Conservation (phyloP, 2,797 vertebrate species). For the Neomorphus geoffroyi region DNA sequence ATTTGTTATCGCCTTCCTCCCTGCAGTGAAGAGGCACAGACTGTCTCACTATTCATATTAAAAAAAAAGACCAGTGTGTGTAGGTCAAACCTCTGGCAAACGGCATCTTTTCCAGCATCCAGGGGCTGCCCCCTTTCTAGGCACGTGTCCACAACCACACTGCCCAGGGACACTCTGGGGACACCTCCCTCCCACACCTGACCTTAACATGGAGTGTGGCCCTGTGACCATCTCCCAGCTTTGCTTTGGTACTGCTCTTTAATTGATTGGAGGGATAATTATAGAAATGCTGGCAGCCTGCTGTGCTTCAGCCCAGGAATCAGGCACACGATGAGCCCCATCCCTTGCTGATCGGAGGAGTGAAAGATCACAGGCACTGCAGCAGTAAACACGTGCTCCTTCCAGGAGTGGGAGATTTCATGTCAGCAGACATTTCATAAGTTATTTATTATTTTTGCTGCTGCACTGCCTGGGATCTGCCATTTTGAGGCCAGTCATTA, state of each 20-base stretch:
- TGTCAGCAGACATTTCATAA: background rate
- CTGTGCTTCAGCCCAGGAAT: background rate
- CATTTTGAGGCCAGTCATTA: background rate
- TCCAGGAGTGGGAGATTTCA: background rate
- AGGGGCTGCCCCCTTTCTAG: background rate
- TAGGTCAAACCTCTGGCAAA: background rate
- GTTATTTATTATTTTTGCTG: conserved; percentile 13
- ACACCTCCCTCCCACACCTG: background rate
- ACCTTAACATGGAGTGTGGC: background rate
- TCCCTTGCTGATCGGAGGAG: background rate
- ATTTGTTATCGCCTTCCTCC: background rate
- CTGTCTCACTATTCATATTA: background rate
- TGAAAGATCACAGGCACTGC: background rate
- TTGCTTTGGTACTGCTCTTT: background rate
- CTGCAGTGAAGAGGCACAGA: background rate
- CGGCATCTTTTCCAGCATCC: background rate
- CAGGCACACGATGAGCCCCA: background rate
- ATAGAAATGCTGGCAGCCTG: background rate
- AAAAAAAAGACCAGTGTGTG: too few relatives aligned
- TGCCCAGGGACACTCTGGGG: background rate
- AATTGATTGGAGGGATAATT: conserved; percentile 43
- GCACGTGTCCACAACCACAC: background rate
- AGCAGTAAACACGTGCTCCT: background rate
- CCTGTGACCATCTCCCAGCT: background rate
- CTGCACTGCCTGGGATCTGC: background rate